Base-by-base conservation (phyloP, 2,797 vertebrate genomes). In the Chaenodraco wilsoni region DNA sequence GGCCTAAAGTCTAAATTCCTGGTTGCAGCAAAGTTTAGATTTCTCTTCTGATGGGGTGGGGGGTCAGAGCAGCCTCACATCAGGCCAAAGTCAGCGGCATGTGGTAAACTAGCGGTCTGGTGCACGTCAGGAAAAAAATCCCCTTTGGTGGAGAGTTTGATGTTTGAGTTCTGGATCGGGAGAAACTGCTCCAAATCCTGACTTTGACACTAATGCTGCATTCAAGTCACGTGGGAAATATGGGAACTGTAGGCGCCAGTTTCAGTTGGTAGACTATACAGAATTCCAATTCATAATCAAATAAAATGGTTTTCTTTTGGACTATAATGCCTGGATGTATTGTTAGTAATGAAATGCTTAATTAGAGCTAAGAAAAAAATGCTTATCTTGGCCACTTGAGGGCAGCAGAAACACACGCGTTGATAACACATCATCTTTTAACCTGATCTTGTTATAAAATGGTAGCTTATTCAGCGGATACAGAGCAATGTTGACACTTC, bases 81-180 rank as follows among this genome's bases (percentile, higher is more conserved):
- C 74, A 82, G 51, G 56, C 27, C 54, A 55, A 74, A 72, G 19
- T 63, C 69, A 74, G 75, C 84, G 69, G 74, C 17, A 51, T 79
- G 70, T 79, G 73, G 51, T 43, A 72, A 55, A 16, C 63, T 83
- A 81, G 55, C 31, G 44, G 55, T 74, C 75, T 49, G 70, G 64
- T 48, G 54, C 44, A 40, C 11, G 51, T 79, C 23, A 17, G 69
- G 19, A 21, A 15, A 15, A 33, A 68, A 45, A n/a, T 31, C 15
- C 64, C 76, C 59, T 63, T 15, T 27, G 40, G 62, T 62, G 27
- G 57, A 60, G 45, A 11, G 21, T 65, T 37, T 14, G 21, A 65
- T 41, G 3, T 75, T 73, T 37, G 48, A 9, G 66, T 51, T 78
- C 55, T 76, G 65, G 23, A 23, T 72, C 37, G 12, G 21, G 17